These are phyloP conservation scores for Cassiopea xamachana DNA, from an alignment of 30 jellyfish, hydroid and myxozoan species.

Conservation along the genomic window DNA sequence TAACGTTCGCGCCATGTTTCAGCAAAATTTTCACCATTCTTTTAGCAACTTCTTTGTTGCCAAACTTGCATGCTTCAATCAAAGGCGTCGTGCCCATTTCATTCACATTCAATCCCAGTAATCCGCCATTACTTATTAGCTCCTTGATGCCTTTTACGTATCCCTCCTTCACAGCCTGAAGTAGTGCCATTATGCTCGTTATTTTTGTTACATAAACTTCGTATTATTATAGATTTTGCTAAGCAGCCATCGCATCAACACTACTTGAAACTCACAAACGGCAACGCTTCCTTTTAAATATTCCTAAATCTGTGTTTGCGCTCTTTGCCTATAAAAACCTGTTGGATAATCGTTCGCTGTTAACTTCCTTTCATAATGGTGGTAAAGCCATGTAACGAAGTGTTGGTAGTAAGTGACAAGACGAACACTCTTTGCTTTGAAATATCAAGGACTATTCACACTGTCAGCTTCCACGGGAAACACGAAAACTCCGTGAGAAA, in stretches of 20 bases:
- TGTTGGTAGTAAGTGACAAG: too few relatives aligned
- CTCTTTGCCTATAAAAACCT: too few relatives aligned
- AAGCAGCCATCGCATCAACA: not conserved
- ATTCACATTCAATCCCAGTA: conserved; percentile 11
- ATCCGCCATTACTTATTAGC: conserved; percentile 38
- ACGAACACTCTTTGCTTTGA: too few relatives aligned
- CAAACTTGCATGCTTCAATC: conserved; percentile 71
- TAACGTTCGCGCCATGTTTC: conserved; percentile 60
- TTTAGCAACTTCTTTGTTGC: conserved; percentile 52
- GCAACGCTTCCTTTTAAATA: too few relatives aligned
- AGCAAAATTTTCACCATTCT: conserved; percentile 55
- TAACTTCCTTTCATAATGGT: too few relatives aligned
- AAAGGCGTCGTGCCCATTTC: conserved; percentile 66
- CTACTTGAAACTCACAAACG: not conserved
- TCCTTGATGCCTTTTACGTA: conserved; percentile 45
- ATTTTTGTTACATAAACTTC: too few relatives aligned
- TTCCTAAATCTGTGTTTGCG: not conserved
- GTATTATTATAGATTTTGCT: not conserved
- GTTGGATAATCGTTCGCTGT: too few relatives aligned
- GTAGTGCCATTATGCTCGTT: conserved; percentile 27
- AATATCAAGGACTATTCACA: too few relatives aligned
- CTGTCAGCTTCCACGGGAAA: too few relatives aligned
- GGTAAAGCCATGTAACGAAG: too few relatives aligned
- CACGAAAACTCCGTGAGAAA: too few relatives aligned
- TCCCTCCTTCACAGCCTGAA: conserved; percentile 67